Conservation (phyloP, 2,797 vertebrate genomes). For the Danio jaintianensis region DNA sequence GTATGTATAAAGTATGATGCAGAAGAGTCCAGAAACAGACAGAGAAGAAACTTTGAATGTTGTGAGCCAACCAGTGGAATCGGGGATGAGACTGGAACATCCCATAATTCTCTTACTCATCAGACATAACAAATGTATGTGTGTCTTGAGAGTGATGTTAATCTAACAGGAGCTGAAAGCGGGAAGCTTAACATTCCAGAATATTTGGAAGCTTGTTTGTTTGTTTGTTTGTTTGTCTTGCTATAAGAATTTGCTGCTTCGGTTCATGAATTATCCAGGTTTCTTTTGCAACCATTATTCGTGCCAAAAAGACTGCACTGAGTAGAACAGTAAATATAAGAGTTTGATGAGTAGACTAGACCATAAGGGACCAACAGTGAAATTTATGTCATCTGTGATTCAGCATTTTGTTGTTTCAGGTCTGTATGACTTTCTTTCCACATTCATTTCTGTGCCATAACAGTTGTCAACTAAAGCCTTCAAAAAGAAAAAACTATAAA, state of each 20-base stretch:
- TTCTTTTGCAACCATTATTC: not conserved
- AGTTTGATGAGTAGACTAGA: conserved; percentile 4
- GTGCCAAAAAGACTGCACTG: not conserved
- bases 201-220: conserved; percentile 32
- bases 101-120: not conserved
- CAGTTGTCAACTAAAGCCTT: not conserved
- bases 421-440: conserved; percentile 2
- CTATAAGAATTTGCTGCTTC: conserved; percentile 28
- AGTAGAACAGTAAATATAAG: not conserved
- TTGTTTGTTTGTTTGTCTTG: conserved; percentile 35
- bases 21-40: not conserved
- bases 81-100: not conserved
- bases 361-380: not conserved
- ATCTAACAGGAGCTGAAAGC: not conserved
- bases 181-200: conserved; percentile 7
- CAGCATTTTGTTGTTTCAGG: not conserved
- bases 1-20: not conserved
- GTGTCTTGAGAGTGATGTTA: not conserved
- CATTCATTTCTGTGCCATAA: not conserved
- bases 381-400: conserved; percentile 2
- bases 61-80: not conserved
- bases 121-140: not conserved
- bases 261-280: not conserved
- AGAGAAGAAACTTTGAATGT: not conserved
- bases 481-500: not conserved